Base-by-base conservation (phyloP, 2,888 invertebrate genomes). In the Aphelenchoides bicaudatus region DNA sequence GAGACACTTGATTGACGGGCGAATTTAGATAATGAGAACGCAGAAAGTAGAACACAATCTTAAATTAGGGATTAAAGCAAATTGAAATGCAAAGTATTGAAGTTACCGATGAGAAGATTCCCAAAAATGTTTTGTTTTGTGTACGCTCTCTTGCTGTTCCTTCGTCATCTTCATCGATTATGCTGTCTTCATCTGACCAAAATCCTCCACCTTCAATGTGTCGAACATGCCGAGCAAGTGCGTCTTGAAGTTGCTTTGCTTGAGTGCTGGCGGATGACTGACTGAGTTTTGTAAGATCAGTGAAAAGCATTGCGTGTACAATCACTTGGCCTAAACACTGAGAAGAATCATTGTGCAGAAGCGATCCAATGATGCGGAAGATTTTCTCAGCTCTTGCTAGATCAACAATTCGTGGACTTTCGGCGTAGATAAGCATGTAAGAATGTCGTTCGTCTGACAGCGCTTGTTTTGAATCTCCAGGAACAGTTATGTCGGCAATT, bases 381-480 rank as follows among this genome's bases (percentile, higher is more conserved):
- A 74, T 69, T 5, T 70, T 70, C 51, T 77, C 77, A 0, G 75
- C 72, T 2, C 74, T 56, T 6, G 68, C 68, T 43, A 68, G 39
- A 38, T 65, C 71, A 8, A 70, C 69, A 6, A 54, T 47, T 27
- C 67, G 56, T 23, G 75, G 74, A 31, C 68, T 67, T 49, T 78
- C 78, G n/a, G 62, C 86, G 77, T 90, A 90, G 2, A 91, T 82
- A 39, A 90, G 83, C 81, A 91, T 85, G 77, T 90, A 90, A 23
- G 88, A 87, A 78, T 90, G 90, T 58, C 88, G 85, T 27, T 87
- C 87, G 78, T 88, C 87, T 34, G 88, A 83, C 6, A 80, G 77
- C 2, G 79, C 72, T 54, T 60, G 70, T 58, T 64, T 63, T 39
- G 54, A 61, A 54, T 62, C 55, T 19, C 64, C 71, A 16, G 58